Conservation (phyloP, 2,797 vertebrate genomes). For the Fistularia commersonii region DNA sequence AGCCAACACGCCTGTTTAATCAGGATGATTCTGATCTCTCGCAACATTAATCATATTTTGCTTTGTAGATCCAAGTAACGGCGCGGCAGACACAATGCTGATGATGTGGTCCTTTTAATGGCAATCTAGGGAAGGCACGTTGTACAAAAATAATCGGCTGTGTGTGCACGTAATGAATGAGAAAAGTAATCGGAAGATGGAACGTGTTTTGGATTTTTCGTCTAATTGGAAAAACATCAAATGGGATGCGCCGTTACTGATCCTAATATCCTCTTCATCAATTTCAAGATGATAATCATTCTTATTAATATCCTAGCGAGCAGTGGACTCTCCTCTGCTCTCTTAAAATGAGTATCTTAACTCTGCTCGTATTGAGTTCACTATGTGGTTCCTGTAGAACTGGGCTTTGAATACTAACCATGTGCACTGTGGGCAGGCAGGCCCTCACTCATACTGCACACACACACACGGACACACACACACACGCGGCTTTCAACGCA, state of each 20-base stretch:
- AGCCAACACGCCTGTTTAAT: slow-evolving; percentile 42
- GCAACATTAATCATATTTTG: slow-evolving; percentile 34
- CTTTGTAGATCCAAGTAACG: neutral
- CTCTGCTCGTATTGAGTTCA: slow-evolving; percentile 47
- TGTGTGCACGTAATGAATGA: neutral
- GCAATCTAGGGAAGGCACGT: neutral
- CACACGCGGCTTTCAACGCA: slow-evolving; percentile 17
- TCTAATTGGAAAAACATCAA: no score
- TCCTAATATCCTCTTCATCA: neutral
- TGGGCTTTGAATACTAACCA: slow-evolving; percentile 65
- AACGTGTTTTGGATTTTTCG: neutral
- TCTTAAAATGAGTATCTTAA: slow-evolving; percentile 40
- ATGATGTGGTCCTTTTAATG: neutral
- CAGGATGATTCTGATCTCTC: slow-evolving; percentile 45
- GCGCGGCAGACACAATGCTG: neutral
- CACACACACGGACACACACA: slow-evolving; percentile 16
- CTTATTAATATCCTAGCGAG: no score
- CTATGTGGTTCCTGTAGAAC: slow-evolving; percentile 67
- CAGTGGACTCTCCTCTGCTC: slow-evolving; percentile 5
- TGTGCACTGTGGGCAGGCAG: slow-evolving; percentile 57
- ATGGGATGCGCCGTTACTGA: no score
- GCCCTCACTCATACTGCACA: slow-evolving; percentile 25
- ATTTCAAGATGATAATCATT: neutral
- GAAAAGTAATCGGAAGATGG: neutral
- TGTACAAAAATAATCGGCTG: neutral